Evolutionary conservation across 2,888 invertebrate genomes (phyloP), one percentile per base, ranked within the genome.

Genomic region (Steinernema scapterisci): DNA sequence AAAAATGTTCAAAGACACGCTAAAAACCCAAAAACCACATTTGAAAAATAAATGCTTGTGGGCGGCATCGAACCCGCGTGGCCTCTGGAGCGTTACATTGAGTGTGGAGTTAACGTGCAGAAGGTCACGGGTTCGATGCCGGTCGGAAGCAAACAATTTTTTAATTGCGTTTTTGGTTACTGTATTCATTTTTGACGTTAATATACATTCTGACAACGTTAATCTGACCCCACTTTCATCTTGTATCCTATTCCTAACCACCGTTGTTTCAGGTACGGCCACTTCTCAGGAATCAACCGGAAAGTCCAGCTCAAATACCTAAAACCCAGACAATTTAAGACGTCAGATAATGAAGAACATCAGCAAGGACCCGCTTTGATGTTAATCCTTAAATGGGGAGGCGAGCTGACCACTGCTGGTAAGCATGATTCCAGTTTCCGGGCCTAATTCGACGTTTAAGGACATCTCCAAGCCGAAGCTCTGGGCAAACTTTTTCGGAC

Each of bases 251-350:
- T 6, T 9, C 43, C 43, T 21, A 31, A 25, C n/a, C 2, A 21
- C 21, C 5, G 6, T 72, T 11, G 2, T 79, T 84, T 1, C 87
- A 95, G 95, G 95, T 96, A 97, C 88, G 97, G 97, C 0, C 95
- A 99, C 90, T 99, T 99, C 91, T 97, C 97, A 70, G 99, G 99
- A 54, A 99, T 99, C 86, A 99, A 99, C 91, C 93, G 99, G 80
- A 99, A 99, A 90, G 97, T 99, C 78, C 99, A 99, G 91, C 93
- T 99, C 92, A 99, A 99, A 90, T 97, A 97, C 90, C 95, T 92
- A 94, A 95, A 89, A 70, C 79, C 82, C 63, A 77, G 82, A 70
- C 82, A 85, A 52, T 63, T 63, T 70, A 27, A 52, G 43, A 54
- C 48, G 19, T 48, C 77, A 7, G 70, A 46, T 46, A 51, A 51